These are phyloP conservation scores for Gari tellinella DNA, from an alignment of 2,888 invertebrate genomes.

Conservation along the genomic window DNA sequence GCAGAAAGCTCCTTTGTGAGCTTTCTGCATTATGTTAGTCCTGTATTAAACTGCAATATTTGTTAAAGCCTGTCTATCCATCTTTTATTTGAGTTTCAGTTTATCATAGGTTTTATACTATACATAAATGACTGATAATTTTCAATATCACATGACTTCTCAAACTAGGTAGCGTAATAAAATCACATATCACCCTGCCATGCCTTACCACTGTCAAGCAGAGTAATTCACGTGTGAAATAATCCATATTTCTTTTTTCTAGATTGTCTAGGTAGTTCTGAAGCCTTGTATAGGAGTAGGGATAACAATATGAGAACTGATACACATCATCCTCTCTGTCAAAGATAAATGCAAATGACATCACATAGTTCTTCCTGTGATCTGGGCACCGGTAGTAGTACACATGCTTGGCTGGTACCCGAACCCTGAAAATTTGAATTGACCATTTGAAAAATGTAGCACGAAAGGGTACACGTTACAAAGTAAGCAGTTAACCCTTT, in stretches of 20 bases:
- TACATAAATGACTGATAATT: not conserved
- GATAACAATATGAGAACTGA: conserved; percentile 96
- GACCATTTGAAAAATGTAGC: too few relatives aligned
- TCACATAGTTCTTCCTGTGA: conserved; percentile 94
- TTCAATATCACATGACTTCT: not conserved
- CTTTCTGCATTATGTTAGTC: too few relatives aligned
- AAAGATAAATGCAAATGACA: conserved; percentile 97
- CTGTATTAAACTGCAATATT: too few relatives aligned
- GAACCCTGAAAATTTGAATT: conserved; percentile 81
- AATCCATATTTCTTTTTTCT: conserved; percentile 87
- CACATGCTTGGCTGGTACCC: conserved; percentile 89
- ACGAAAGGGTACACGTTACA: too few relatives aligned
- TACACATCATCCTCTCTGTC: conserved; percentile 97
- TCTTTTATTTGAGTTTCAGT: too few relatives aligned
- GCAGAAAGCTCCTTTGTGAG: too few relatives aligned
- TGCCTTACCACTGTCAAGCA: conserved; percentile 82
- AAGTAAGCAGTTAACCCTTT: too few relatives aligned
- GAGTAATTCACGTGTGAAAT: conserved; percentile 89
- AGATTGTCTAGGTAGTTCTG: conserved; percentile 93
- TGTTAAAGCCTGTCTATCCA: too few relatives aligned
- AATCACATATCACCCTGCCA: too few relatives aligned
- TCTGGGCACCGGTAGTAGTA: conserved; percentile 96
- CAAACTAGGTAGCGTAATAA: not conserved
- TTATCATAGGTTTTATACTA: too few relatives aligned
- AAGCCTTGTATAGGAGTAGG: conserved; percentile 96